Evolutionary conservation across 2,113 vertebrate species (phyloP).

Genomic region (Otocyon megalotis): DNA sequence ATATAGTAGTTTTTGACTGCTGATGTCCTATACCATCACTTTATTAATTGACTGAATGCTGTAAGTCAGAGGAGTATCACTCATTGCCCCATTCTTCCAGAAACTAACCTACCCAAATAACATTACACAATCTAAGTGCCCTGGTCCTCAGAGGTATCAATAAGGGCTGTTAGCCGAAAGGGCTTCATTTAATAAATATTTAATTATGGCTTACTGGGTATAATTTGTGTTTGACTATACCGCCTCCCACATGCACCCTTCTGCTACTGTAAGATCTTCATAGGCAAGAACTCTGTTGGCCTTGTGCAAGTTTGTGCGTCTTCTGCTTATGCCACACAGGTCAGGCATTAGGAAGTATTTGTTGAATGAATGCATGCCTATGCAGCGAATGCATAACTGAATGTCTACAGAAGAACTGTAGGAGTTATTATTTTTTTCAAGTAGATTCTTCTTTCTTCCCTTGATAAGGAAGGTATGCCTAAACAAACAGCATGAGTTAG

Average conservation of each 20-base stretch:
- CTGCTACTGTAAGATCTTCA: not conserved
- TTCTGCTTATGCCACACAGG: not conserved
- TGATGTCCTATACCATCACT: not conserved
- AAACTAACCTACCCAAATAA: not conserved
- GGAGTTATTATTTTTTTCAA: not conserved
- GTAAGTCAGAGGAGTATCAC: not conserved
- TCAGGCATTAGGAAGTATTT: not conserved
- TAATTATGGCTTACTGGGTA: not conserved
- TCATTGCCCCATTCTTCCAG: not conserved
- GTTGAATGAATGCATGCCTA: not conserved
- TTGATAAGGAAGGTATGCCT: not conserved
- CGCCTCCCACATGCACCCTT: not conserved
- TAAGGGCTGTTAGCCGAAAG: not conserved
- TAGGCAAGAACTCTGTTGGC: not conserved
- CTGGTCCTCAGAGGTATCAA: not conserved
- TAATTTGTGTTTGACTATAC: not conserved
- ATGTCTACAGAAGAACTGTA: not conserved
- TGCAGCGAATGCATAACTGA: not conserved
- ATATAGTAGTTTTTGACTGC: not conserved
- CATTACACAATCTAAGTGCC: not conserved
- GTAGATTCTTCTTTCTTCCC: not conserved
- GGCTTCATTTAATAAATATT: slow-evolving; percentile 59
- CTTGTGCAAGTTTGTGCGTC: not conserved
- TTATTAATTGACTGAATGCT: not conserved
- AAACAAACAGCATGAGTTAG: not conserved